Conservation (phyloP, 1,140 invertebrate species). For the Adoxophyes honmai region DNA sequence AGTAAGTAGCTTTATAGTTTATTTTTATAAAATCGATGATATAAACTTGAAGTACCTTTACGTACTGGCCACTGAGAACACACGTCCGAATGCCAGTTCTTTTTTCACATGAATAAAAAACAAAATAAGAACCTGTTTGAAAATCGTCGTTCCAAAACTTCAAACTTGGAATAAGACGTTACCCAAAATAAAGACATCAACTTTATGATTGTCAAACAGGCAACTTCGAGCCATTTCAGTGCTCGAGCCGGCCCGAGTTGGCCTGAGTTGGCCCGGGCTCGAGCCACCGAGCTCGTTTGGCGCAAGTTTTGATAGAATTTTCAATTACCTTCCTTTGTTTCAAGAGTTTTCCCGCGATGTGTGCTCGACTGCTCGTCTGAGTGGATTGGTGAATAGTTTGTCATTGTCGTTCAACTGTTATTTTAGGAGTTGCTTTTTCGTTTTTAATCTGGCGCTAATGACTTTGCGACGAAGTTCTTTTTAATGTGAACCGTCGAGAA, state of each 20-base stretch:
- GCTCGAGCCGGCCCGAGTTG: conserved; percentile 27
- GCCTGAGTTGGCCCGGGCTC: conserved; percentile 23
- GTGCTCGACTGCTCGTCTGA: conserved; percentile 5
- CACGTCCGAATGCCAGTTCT: too few relatives aligned
- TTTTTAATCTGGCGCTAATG: neutral
- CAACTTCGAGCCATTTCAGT: conserved; percentile 28
- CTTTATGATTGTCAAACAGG: conserved; percentile 41
- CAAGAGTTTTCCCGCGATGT: conserved; percentile 39
- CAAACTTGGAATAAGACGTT: conserved; percentile 26
- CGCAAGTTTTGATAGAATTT: conserved; percentile 72
- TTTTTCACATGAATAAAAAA: too few relatives aligned
- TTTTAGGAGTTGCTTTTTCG: neutral
- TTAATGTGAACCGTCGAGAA: neutral
- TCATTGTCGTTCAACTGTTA: conserved; percentile 1
- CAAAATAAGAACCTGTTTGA: too few relatives aligned
- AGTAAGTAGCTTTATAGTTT: too few relatives aligned
- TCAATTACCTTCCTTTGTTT: conserved; percentile 71
- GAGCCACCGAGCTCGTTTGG: conserved; percentile 39
- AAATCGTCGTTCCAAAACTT: conserved; percentile 30
- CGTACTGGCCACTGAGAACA: too few relatives aligned
- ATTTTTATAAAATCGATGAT: too few relatives aligned
- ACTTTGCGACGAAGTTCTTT: neutral
- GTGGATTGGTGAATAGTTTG: conserved; percentile 3
- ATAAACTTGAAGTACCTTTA: too few relatives aligned
- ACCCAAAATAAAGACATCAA: conserved; percentile 33